A percentile compares a stretch with the other conserved stretches of the same genome.
phyloP scores from a whole-genome alignment of 2,113 vertebrate genomes.

The Peromyscus maniculatus region DNA sequence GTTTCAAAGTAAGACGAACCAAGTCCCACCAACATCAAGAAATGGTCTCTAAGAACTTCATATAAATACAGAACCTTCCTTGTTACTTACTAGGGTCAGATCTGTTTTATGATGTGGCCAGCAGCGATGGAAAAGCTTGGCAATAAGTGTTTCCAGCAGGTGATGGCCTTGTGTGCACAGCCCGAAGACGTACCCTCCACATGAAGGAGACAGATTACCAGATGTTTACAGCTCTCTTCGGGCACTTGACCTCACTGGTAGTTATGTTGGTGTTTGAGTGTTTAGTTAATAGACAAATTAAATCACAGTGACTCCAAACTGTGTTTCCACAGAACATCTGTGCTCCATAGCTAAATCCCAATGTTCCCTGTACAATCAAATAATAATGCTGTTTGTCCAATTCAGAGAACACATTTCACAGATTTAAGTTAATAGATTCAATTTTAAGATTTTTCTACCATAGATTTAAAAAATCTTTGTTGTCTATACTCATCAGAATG shows the following conservation, averaged over 20 bases:
- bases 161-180: not conserved
- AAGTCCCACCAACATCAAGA: slow-evolving; percentile 58
- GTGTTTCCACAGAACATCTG: slow-evolving; percentile 76
- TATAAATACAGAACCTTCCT: slow-evolving; percentile 36
- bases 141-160: slow-evolving; percentile 33
- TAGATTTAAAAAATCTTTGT: slow-evolving; percentile 51
- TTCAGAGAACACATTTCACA: slow-evolving; percentile 57
- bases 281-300: slow-evolving; percentile 69
- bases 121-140: slow-evolving; percentile 26
- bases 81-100: not conserved
- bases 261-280: slow-evolving; percentile 65
- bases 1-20: slow-evolving; percentile 56
- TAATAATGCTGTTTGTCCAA: slow-evolving; percentile 63
- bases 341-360: slow-evolving; percentile 64
- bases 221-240: slow-evolving; percentile 62
- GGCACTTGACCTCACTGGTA: slow-evolving; percentile 78
- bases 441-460: slow-evolving; percentile 62
- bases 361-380: slow-evolving; percentile 76
- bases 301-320: slow-evolving; percentile 66
- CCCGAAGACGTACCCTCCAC: not conserved
- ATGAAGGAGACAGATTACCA: slow-evolving; percentile 4
- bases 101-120: not conserved
- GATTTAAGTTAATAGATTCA: slow-evolving; percentile 62
- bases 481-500: slow-evolving; percentile 31
- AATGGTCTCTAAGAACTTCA: slow-evolving; percentile 54